Percentiles rank a stretch among this genome's conserved stretches.
phyloP scores from a whole-genome alignment of 92 coral and sea anemone genomes.

The Palythoa heliodiscus region DNA sequence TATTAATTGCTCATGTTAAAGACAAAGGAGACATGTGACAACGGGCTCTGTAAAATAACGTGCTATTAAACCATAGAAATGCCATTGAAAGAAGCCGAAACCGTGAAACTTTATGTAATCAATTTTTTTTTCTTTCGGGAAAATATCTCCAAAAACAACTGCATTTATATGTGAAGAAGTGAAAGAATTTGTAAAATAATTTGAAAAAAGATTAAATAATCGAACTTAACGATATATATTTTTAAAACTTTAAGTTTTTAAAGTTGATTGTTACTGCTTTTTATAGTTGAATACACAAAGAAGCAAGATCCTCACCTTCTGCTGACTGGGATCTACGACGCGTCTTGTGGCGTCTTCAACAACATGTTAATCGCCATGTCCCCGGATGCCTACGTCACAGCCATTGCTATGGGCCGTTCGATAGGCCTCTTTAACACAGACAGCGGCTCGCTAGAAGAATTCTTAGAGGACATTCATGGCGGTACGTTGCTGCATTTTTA shows the following conservation, averaged over 20 bases:
- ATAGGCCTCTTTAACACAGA: constrained; percentile 89
- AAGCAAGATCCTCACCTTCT: constrained; percentile 88
- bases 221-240: neutral
- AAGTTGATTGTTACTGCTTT: neutral
- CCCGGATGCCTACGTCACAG: constrained; percentile 96
- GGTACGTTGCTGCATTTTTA: constrained; percentile 51
- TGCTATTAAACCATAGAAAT: too few relatives aligned
- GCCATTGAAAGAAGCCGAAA: too few relatives aligned
- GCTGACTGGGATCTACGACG: constrained; percentile 92
- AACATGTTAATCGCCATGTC: constrained; percentile 97
- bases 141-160: too few relatives aligned
- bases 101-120: too few relatives aligned
- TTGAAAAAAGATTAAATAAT: too few relatives aligned
- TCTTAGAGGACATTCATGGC: constrained; percentile 89
- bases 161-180: too few relatives aligned
- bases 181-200: too few relatives aligned
- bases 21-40: too few relatives aligned
- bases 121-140: too few relatives aligned
- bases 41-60: too few relatives aligned
- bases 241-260: neutral
- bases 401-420: constrained; percentile 92
- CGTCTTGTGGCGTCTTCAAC: constrained; percentile 79
- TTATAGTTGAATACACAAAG: constrained; percentile 88
- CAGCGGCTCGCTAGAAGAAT: constrained; percentile 83
- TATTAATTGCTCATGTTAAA: too few relatives aligned